Conservation (phyloP, 2,113 vertebrate genomes). For the Ciconia boyciana region DNA sequence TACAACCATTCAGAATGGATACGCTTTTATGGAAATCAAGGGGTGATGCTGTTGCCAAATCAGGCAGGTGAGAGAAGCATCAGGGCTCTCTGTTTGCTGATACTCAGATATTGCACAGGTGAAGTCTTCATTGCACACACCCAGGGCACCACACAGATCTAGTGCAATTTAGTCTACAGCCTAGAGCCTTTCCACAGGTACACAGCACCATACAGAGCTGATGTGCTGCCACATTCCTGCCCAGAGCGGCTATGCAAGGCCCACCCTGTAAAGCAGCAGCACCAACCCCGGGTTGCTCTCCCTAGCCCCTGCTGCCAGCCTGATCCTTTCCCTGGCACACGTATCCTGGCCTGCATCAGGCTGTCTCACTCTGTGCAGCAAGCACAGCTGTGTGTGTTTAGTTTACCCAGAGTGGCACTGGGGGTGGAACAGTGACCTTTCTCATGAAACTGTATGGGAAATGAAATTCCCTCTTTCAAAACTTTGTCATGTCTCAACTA, state of each 20-base stretch:
- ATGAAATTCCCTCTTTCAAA: conserved; percentile 65
- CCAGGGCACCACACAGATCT: background rate
- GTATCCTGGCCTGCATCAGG: background rate
- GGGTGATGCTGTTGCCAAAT: background rate
- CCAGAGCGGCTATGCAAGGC: background rate
- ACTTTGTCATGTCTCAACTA: conserved; percentile 70
- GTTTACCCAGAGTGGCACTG: background rate
- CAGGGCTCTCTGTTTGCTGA: background rate
- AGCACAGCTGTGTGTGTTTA: conserved; percentile 11
- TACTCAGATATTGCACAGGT: background rate
- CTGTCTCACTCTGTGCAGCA: background rate
- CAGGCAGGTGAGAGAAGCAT: background rate
- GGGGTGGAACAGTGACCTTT: conserved; percentile 35
- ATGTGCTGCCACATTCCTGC: background rate
- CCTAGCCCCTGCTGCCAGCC: background rate
- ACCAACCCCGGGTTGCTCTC: accelerated
- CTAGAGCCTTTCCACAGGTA: background rate
- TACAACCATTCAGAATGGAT: background rate
- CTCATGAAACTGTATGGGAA: conserved; percentile 20
- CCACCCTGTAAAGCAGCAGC: background rate
- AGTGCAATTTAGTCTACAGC: background rate
- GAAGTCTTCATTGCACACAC: background rate
- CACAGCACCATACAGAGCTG: background rate
- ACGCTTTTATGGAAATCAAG: background rate
- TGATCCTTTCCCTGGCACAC: background rate